phyloP scores from a whole-genome alignment of 2,113 vertebrate genomes.

The Formicarius rufipectus region DNA sequence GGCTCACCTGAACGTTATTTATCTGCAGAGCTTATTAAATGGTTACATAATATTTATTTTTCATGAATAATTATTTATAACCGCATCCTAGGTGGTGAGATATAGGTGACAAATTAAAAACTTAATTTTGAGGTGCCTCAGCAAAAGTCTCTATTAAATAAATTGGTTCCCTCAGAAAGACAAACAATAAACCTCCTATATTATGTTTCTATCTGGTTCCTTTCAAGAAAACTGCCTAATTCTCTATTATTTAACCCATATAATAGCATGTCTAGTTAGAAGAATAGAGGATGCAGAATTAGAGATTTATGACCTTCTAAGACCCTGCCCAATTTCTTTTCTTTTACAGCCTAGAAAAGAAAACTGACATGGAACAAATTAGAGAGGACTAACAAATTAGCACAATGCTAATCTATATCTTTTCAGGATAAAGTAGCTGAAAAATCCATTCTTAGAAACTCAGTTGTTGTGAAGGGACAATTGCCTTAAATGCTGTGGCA shows the following conservation, averaged over 20 bases:
- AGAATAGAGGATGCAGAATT: background rate
- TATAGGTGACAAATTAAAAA: background rate
- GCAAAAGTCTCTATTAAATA: background rate
- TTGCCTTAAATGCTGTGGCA: background rate
- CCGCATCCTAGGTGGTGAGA: background rate
- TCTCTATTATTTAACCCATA: background rate
- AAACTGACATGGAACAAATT: background rate
- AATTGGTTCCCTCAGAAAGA: background rate
- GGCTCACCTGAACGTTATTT: background rate
- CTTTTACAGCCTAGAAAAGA: background rate
- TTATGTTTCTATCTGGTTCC: background rate
- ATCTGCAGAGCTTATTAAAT: background rate
- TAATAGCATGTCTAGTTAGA: background rate
- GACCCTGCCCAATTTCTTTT: background rate
- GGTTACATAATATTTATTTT: background rate
- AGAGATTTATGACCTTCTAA: background rate
- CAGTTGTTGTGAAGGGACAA: background rate
- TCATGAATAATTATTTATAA: background rate
- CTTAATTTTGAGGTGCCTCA: background rate
- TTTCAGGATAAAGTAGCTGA: background rate
- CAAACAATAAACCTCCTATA: background rate
- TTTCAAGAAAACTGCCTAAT: background rate
- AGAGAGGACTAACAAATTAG: background rate
- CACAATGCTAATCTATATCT: accelerated
- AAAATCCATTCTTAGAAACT: background rate